Conservation (phyloP, 2,797 vertebrate species). For the Xenentodon cancila region DNA sequence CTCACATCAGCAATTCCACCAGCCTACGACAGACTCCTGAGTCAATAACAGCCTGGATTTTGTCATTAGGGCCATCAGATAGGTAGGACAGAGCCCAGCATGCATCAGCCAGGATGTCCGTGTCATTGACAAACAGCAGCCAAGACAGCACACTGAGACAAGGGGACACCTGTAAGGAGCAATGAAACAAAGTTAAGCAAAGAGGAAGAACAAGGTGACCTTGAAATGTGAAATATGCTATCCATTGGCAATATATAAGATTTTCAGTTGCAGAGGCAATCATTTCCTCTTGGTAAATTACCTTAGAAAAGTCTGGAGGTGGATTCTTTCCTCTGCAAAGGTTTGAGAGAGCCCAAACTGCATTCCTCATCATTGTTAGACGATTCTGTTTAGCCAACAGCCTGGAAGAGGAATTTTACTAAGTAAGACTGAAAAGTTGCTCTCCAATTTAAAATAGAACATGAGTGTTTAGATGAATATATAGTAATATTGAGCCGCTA, state of each 20-base stretch:
- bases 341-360: conserved; percentile 97
- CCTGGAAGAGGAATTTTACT: conserved; percentile 69
- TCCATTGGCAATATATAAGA: conserved; percentile 23
- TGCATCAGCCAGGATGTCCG: conserved; percentile 94
- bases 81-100: conserved; percentile 98
- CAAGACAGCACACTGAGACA: conserved; percentile 95
- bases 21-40: conserved; percentile 96
- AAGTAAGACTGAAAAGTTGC: neutral
- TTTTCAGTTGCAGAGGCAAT: conserved; percentile 37
- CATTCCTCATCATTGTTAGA: conserved; percentile 96
- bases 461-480: neutral
- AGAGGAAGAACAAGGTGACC: conserved; percentile 11
- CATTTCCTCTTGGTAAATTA: conserved; percentile 68
- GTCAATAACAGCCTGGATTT: conserved; percentile 98
- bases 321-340: conserved; percentile 98
- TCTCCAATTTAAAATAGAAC: neutral
- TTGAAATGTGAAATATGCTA: conserved; percentile 30
- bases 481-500: conserved; percentile 41
- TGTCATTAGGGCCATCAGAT: conserved; percentile 96
- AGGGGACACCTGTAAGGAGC: conserved; percentile 87
- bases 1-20: conserved; percentile 95
- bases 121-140: conserved; percentile 96
- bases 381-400: conserved; percentile 94
- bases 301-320: conserved; percentile 96
- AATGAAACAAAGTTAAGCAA: neutral